Base-by-base conservation (phyloP, 2,113 vertebrate species). In the Eulemur macaco region DNA sequence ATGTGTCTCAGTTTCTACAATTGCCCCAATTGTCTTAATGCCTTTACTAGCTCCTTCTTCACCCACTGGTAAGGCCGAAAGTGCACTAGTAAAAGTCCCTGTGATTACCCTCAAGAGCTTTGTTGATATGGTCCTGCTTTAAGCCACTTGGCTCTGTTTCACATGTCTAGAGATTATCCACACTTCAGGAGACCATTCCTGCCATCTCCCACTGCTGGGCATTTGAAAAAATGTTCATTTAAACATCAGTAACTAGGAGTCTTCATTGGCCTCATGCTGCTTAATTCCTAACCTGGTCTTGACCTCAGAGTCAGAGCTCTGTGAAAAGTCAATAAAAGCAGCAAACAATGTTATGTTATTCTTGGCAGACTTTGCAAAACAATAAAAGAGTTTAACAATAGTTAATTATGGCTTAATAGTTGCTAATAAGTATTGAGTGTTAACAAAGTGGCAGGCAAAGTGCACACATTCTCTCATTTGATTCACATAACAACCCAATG, bases 211-310 rank as follows among this genome's bases (percentile, higher is more conserved):
- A 80, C 93, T 89, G 31, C 47, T 91, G 93, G 83, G 78, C 78
- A 80, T 95, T 96, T 97, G 73, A 93, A 96, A 92, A 83, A 74
- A 81, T 47, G 69, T 82, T 96, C 92, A 94, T 96, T 95, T 95
- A 97, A 97, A 84, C 92, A 91, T 93, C 95, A 95, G 93, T 89
- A 95, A 87, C 77, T 89, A 66, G 74, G 86, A 89, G 64, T 87
- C 95, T 74, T 92, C 96, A 89, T 63, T 97, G 97, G 94, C 96
- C 96, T 95, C 95, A 76, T 63, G 93, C 97, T 94, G 95, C 74
- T 95, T 95, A 97, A 97, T 91, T 96, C 95, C 86, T 95, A 97
- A 96, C 95, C 93, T 96, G 93, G 58, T 95, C 96, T 97, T 97
- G 95, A 98, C 95, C 95, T 45, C 84, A 89, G 74, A 93, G 87